A percentile compares a stretch with the other conserved stretches of the same genome.
phyloP scores from a whole-genome alignment of 2,797 vertebrate species.

The Passerculus sandwichensis region DNA sequence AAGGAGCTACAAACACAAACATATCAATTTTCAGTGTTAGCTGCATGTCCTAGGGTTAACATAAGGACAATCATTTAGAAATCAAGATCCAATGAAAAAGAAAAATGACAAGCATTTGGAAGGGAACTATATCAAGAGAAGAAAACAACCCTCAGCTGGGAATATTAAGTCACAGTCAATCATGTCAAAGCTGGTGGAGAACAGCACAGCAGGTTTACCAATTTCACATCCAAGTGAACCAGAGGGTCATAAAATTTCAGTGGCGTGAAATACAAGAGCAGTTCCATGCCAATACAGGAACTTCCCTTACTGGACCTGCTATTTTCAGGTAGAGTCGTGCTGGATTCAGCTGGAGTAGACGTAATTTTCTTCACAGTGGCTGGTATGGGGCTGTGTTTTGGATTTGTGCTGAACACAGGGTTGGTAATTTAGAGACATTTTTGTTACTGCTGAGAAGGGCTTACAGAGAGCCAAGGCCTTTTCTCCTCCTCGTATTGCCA shows the following conservation, averaged over 20 bases:
- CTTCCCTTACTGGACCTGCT: not conserved
- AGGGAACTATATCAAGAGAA: constrained; percentile 1
- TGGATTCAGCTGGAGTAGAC: not conserved
- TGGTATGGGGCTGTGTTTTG: not conserved
- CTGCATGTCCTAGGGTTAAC: constrained; percentile 4
- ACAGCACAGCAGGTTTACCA: constrained; percentile 14
- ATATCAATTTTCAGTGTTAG: not conserved
- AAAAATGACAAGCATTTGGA: constrained; percentile 37
- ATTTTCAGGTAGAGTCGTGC: not conserved
- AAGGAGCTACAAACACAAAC: not conserved
- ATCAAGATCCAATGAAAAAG: constrained; percentile 19
- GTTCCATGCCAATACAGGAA: not conserved
- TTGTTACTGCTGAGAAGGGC: not conserved
- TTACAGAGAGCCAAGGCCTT: not conserved
- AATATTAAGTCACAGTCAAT: constrained; percentile 47
- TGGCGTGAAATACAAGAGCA: not conserved
- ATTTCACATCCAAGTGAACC: constrained; percentile 34
- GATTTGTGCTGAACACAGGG: not conserved
- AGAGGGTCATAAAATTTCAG: not conserved
- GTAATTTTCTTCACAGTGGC: not conserved
- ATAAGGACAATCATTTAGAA: constrained; percentile 41
- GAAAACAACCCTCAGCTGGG: constrained; percentile 40
- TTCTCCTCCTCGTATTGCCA: not conserved
- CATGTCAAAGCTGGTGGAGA: constrained; percentile 33
- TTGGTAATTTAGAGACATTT: not conserved